Conservation (phyloP, 1,140 invertebrate species). For the Ostrea denselamellosa region DNA sequence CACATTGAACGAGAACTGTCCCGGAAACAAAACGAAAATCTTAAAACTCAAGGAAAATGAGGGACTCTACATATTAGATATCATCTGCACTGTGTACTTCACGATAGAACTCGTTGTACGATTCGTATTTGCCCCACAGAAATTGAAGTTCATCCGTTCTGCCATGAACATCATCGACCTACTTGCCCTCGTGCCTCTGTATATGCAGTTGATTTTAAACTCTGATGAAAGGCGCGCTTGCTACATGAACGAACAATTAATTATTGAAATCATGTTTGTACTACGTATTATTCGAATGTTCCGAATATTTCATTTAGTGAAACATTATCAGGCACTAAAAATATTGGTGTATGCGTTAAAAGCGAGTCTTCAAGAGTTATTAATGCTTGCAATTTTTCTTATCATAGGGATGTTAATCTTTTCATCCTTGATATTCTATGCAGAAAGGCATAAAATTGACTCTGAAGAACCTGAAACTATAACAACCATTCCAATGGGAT, state of each 20-base stretch:
- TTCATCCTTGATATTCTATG: slow-evolving; percentile 98
- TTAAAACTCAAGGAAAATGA: slow-evolving; percentile 60
- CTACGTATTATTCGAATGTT: slow-evolving; percentile 76
- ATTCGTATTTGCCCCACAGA: slow-evolving; percentile 79
- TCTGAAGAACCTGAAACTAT: slow-evolving; percentile 68
- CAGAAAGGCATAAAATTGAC: slow-evolving; percentile 84
- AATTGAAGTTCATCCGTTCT: slow-evolving; percentile 76
- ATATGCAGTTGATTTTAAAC: slow-evolving; percentile 72
- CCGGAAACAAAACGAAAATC: slow-evolving; percentile 36
- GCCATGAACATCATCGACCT: slow-evolving; percentile 81
- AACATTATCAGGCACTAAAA: slow-evolving; percentile 75
- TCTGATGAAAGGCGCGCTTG: slow-evolving; percentile 65
- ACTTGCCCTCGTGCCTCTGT: slow-evolving; percentile 79
- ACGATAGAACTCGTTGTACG: slow-evolving; percentile 79
- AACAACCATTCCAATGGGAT: slow-evolving; percentile 77
- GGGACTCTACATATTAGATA: slow-evolving; percentile 68
- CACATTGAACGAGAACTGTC: slow-evolving; percentile 43
- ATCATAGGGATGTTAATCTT: slow-evolving; percentile 98
- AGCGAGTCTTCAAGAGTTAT: slow-evolving; percentile 75
- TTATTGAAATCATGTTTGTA: slow-evolving; percentile 75
- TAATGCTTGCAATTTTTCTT: slow-evolving; percentile 96
- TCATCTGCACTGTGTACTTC: slow-evolving; percentile 80
- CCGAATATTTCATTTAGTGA: slow-evolving; percentile 76
- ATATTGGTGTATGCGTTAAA: slow-evolving; percentile 76
- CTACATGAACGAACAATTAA: slow-evolving; percentile 71